A percentile compares a stretch with the other conserved stretches of the same genome.
These are phyloP conservation scores for Turdus rufiventris DNA, from an alignment of 2,113 vertebrate genomes.

Conservation along the genomic window DNA sequence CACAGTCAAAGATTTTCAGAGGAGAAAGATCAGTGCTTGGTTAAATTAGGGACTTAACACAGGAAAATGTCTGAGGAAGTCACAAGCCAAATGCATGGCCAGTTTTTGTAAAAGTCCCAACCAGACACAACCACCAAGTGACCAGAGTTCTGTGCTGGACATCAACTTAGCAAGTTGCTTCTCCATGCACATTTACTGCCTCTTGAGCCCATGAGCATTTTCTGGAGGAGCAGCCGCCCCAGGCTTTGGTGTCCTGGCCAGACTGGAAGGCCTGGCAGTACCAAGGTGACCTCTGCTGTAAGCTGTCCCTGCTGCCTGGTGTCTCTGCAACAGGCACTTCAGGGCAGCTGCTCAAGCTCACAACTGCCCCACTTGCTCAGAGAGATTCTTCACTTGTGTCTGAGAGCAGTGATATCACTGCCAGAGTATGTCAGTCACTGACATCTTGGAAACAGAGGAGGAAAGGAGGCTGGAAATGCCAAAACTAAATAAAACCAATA, in stretches of 20 bases:
- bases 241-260: not conserved
- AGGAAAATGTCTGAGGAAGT: not conserved
- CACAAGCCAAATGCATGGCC: not conserved
- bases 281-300: not conserved
- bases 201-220: not conserved
- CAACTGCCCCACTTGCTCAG: not conserved
- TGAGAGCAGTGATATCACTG: constrained; percentile 36
- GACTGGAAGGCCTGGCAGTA: not conserved
- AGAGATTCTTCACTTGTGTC: not conserved
- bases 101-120: not conserved
- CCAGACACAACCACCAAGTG: not conserved
- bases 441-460: constrained; percentile 33
- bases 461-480: not conserved
- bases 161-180: not conserved
- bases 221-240: not conserved
- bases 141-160: not conserved
- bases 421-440: constrained; percentile 26
- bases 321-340: not conserved
- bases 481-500: not conserved
- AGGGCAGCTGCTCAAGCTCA: not conserved
- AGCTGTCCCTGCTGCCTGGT: not conserved
- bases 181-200: not conserved
- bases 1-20: not conserved
- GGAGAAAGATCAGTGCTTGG: not conserved
- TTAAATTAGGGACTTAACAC: not conserved